Percentiles rank a stretch among this genome's conserved stretches.
phyloP scores from a whole-genome alignment of 2,797 vertebrate species.

The Heterohyrax brucei region DNA sequence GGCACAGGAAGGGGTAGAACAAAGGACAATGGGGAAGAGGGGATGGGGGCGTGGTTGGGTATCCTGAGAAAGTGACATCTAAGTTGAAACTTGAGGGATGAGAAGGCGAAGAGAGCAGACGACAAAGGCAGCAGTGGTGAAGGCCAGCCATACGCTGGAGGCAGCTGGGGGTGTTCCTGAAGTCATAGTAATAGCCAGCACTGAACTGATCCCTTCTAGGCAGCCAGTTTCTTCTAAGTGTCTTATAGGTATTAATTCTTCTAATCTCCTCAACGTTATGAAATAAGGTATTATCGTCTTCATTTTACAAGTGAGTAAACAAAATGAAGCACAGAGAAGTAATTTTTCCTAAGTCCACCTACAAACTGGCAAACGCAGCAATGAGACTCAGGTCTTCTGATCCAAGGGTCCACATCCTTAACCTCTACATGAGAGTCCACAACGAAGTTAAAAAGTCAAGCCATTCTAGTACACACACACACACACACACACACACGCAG shows the following conservation, averaged over 20 bases:
- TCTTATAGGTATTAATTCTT: background rate
- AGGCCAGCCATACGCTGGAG: background rate
- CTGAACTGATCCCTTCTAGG: background rate
- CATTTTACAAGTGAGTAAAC: too few species aligned
- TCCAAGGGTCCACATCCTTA: background rate
- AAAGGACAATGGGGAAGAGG: background rate
- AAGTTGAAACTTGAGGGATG: background rate
- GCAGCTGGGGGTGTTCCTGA: background rate
- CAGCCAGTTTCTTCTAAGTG: background rate
- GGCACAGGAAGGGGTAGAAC: accelerated
- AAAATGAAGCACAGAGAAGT: too few species aligned
- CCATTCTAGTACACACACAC: background rate
- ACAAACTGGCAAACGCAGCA: background rate
- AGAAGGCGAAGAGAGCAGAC: background rate
- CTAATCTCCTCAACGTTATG: background rate
- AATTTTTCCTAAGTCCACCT: too few species aligned
- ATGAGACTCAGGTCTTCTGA: background rate
- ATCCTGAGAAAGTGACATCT: too few species aligned
- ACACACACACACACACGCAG: too few species aligned
- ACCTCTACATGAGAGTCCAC: background rate
- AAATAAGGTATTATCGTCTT: background rate
- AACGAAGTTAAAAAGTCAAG: background rate
- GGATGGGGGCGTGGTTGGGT: background rate
- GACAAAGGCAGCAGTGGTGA: background rate
- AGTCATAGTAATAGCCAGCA: background rate